Evolutionary conservation across 2,113 vertebrate genomes (phyloP).

Genomic region (Isichthys henryi): DNA sequence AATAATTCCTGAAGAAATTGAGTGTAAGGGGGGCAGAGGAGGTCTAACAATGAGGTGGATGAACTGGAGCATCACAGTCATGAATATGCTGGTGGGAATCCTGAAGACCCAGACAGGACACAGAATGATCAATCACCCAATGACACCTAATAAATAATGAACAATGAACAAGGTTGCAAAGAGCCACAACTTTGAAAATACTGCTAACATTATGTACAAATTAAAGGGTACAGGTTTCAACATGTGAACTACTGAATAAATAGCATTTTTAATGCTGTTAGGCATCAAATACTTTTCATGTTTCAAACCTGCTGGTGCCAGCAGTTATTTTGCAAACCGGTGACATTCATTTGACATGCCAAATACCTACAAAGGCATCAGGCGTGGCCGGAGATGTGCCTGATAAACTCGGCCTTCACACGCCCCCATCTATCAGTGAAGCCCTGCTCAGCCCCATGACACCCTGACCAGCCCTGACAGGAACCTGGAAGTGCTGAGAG

Average conservation of each 20-base stretch:
- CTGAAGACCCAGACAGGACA: neutral
- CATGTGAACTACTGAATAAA: neutral
- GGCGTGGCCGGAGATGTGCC: neutral
- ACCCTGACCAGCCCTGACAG: neutral
- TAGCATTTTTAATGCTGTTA: neutral
- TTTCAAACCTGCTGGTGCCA: neutral
- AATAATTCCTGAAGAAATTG: neutral
- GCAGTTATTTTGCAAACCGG: neutral
- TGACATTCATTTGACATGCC: neutral
- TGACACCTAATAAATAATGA: neutral
- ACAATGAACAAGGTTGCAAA: neutral
- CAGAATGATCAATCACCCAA: neutral
- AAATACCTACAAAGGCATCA: neutral
- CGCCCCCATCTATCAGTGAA: neutral
- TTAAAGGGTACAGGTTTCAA: neutral
- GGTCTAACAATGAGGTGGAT: neutral
- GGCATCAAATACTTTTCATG: constrained; percentile 1
- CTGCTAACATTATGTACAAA: neutral
- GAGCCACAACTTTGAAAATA: neutral
- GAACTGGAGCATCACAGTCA: neutral
- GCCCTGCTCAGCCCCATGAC: neutral
- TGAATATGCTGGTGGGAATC: neutral
- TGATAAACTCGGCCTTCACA: neutral
- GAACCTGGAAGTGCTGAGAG: neutral
- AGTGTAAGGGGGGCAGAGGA: neutral